phyloP scores from a whole-genome alignment of 2,113 vertebrate genomes.

The Anarhynchus alexandrinus region DNA sequence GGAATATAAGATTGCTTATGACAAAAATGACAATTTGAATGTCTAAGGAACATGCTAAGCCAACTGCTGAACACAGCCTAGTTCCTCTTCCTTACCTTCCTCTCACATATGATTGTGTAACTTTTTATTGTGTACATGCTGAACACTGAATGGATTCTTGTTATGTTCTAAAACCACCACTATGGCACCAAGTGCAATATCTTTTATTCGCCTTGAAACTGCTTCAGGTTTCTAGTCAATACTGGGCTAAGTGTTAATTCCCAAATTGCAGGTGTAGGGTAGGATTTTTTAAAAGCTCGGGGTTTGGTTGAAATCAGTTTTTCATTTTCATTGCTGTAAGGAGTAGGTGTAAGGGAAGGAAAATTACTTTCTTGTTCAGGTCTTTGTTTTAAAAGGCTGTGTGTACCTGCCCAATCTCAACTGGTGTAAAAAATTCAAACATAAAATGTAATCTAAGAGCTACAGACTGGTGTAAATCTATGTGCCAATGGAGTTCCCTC shows the following conservation, averaged over 20 bases:
- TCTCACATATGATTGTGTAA: not conserved
- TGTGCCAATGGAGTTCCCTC: rapidly evolving
- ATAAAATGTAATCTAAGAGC: not conserved
- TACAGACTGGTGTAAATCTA: not conserved
- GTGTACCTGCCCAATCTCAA: not conserved
- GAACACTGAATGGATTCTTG: not conserved
- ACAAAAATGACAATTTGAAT: not conserved
- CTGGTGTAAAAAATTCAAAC: not conserved
- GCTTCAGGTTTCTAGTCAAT: not conserved
- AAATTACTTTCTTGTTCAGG: not conserved
- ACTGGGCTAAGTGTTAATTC: not conserved
- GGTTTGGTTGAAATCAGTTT: not conserved
- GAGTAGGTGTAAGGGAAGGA: not conserved
- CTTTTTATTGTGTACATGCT: not conserved
- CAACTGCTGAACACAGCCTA: not conserved
- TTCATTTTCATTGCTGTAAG: not conserved
- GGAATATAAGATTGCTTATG: not conserved
- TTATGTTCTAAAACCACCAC: not conserved
- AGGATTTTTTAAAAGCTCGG: not conserved
- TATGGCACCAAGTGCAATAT: not conserved
- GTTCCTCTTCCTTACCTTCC: not conserved
- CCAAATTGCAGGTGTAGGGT: not conserved
- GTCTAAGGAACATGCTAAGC: not conserved
- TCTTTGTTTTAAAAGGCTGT: not conserved
- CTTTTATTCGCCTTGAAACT: not conserved